Conservation (phyloP, 2,888 invertebrate species). For the Hirudinaria manillensis region DNA sequence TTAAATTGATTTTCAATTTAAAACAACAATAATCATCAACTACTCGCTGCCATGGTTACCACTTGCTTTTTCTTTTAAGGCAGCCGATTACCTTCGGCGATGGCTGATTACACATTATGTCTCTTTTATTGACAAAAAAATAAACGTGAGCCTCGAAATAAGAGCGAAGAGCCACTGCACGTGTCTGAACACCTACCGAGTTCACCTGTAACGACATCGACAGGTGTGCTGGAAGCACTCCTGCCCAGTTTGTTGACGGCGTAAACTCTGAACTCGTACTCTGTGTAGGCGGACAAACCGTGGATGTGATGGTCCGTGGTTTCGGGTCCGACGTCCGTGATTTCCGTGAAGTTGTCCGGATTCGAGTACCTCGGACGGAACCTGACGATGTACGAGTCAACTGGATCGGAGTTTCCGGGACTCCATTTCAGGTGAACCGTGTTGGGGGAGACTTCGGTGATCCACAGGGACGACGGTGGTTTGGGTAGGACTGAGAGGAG, state of each 20-base stretch:
- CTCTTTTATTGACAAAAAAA: too few relatives aligned
- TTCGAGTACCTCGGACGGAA: constrained; percentile 71
- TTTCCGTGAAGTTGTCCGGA: constrained; percentile 64
- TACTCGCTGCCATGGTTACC: too few relatives aligned
- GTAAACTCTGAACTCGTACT: constrained; percentile 90
- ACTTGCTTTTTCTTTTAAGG: too few relatives aligned
- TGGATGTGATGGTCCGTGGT: constrained; percentile 75
- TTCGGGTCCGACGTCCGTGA: constrained; percentile 77
- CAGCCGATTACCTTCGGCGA: too few relatives aligned
- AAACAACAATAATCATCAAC: too few relatives aligned
- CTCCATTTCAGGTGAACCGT: constrained; percentile 84
- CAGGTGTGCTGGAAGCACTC: constrained; percentile 79
- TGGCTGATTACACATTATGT: too few relatives aligned
- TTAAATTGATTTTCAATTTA: too few relatives aligned
- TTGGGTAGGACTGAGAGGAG: constrained; percentile 73
- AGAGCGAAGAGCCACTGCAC: too few relatives aligned
- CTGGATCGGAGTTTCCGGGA: constrained; percentile 61
- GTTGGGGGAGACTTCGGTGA: constrained; percentile 86
- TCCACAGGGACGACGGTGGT: constrained; percentile 79
- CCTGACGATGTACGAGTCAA: constrained; percentile 92
- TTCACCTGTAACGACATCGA: constrained; percentile 89
- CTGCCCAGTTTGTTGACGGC: constrained; percentile 90
- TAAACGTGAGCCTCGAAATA: too few relatives aligned
- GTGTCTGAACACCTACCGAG: constrained; percentile 25
- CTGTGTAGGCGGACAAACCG: constrained; percentile 79